phyloP scores from a whole-genome alignment of 1,140 invertebrate species.

The Drosophila erecta region DNA sequence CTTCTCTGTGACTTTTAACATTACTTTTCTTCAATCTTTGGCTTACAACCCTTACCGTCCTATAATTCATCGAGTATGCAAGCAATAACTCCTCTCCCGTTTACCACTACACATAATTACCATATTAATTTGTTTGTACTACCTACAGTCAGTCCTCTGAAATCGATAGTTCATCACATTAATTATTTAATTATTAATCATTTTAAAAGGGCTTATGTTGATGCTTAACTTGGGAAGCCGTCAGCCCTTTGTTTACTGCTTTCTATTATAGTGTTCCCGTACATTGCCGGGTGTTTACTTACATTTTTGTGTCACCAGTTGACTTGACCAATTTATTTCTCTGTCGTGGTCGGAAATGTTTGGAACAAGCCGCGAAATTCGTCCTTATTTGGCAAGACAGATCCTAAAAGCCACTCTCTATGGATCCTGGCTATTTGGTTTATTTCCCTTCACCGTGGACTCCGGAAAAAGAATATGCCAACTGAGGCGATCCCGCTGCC shows the following conservation, averaged over 20 bases:
- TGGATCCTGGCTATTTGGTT: slow-evolving; percentile 38
- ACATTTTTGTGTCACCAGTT: neutral
- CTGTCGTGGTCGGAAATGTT: slow-evolving; percentile 20
- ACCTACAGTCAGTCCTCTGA: neutral
- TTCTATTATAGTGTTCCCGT: neutral
- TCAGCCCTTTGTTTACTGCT: neutral
- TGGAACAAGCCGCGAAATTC: slow-evolving; percentile 13
- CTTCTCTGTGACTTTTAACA: neutral
- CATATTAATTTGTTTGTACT: neutral
- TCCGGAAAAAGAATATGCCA: neutral
- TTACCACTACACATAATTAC: no score
- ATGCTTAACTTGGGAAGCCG: slow-evolving; percentile 6
- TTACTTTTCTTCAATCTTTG: no score
- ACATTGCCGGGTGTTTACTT: neutral
- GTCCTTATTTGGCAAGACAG: slow-evolving; percentile 16
- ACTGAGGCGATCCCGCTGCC: neutral
- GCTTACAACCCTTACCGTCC: no score
- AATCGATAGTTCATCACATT: neutral
- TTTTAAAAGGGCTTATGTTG: slow-evolving; percentile 10
- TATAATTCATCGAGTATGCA: neutral
- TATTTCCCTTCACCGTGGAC: slow-evolving; percentile 47
- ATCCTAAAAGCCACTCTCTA: slow-evolving; percentile 21
- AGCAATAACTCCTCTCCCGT: neutral
- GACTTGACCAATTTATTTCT: neutral
- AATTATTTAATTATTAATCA: slow-evolving; percentile 3